Evolutionary conservation across 2,797 vertebrate genomes (phyloP).

Genomic region (Pseudochirops cupreus): DNA sequence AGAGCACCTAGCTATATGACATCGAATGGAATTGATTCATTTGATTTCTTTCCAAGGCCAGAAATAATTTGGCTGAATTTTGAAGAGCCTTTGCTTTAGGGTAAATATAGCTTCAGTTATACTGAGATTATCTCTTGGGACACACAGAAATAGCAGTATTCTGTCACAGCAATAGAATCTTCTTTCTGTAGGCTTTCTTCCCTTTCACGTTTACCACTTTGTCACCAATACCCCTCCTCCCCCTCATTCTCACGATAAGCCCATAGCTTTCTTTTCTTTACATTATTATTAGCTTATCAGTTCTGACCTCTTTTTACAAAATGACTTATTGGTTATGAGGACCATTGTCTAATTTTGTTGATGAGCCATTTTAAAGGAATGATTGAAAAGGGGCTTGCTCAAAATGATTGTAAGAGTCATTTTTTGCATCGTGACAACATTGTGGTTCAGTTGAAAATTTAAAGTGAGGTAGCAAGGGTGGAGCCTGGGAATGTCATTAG

Average conservation of each 20-base stretch:
- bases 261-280: not conserved
- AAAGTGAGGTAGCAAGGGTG: not conserved
- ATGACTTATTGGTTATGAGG: not conserved
- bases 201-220: not conserved
- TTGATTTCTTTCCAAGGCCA: not conserved
- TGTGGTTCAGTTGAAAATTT: not conserved
- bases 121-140: conserved; percentile 21
- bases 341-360: not conserved
- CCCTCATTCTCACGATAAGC: not conserved
- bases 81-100: not conserved
- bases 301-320: not conserved
- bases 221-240: not conserved
- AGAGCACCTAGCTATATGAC: not conserved
- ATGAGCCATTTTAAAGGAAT: not conserved
- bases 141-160: not conserved
- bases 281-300: not conserved
- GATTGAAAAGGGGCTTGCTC: conserved; percentile 1
- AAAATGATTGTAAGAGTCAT: not conserved
- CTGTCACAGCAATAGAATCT: not conserved
- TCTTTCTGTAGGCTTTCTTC: not conserved
- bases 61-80: conserved; percentile 13
- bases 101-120: not conserved
- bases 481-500: not conserved
- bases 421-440: not conserved
- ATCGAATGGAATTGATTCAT: conserved; percentile 1